Base-by-base conservation (phyloP, 1,140 invertebrate species). In the Wasmannia auropunctata region DNA sequence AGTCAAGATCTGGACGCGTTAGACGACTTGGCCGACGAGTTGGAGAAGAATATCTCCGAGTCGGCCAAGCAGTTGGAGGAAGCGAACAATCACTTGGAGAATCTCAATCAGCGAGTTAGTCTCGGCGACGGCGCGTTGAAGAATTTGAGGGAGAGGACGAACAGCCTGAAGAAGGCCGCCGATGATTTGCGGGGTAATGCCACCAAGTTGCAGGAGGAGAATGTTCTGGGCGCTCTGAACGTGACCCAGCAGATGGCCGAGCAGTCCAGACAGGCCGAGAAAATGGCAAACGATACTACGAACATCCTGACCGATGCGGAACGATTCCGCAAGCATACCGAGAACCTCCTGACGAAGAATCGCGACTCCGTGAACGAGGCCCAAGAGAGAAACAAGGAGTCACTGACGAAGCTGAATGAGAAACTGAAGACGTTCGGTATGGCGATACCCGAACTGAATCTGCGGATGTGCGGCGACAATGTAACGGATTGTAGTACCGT, bases 191-290 rank as follows among this genome's bases (percentile, higher is more conserved):
- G 97, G 90, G 97, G 97, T 75, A 98, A 98, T 92, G 98, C 98
- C 14, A 99, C 98, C 1, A 97, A 97, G 92, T 95, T 99, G 37
- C 98, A 99, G 94, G 98, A 99, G 95, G 98, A 97, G 5, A 99
- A 99, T 95, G 98, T 99, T 51, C 98, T 99, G 95, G 99, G 99
- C 62, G 99, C 99, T 2, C 95, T 99, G 60, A 99, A 98, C 93
- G 96, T 99, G 3, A 99, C 98, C 0, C 96, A 97, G 34, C 98
- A 96, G 96, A 98, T 97, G 94, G 97, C 96, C 92, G 96, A 96
- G 92, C 96, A 94, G 91, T 98, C 95, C 91, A 96, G 95, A 94
- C 96, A 94, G 96, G 98, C 89, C 95, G 98, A 94, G 95, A 97
- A 94, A 95, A 96, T 93, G 97, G 96, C 87, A 90, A 96, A 93